Percentiles rank a stretch among this genome's conserved stretches.
Evolutionary conservation across 2,888 invertebrate genomes (phyloP).

Genomic region (Phorcus lineatus): DNA sequence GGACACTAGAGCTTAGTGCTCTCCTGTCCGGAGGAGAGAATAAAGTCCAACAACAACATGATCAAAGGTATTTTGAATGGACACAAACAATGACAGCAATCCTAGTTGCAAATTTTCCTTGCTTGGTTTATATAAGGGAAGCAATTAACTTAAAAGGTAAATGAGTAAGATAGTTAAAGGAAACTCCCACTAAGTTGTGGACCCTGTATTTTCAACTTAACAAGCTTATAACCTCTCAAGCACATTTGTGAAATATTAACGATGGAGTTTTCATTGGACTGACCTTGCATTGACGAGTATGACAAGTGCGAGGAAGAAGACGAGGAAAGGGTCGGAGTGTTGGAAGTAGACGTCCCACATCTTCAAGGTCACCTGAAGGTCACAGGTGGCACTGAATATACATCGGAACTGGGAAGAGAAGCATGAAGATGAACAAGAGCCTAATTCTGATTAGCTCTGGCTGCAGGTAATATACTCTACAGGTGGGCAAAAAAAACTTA

Average conservation of each 20-base stretch:
- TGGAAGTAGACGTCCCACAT: conserved; percentile 98
- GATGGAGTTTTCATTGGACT: background rate
- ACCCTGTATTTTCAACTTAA: background rate
- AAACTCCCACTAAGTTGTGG: background rate
- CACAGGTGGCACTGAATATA: conserved; percentile 91
- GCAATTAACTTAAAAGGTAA: no score
- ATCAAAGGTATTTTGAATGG: no score
- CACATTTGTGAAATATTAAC: background rate
- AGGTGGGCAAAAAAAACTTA: no score
- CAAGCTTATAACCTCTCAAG: background rate
- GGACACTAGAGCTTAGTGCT: no score
- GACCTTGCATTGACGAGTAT: conserved; percentile 94
- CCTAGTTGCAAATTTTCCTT: no score
- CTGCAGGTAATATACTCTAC: no score
- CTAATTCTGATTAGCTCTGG: no score
- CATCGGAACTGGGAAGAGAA: conserved; percentile 82
- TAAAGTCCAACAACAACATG: no score
- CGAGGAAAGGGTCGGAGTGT: conserved; percentile 95
- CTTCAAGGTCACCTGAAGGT: conserved; percentile 88
- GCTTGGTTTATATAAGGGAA: background rate
- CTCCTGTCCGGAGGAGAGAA: no score
- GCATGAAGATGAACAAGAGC: conserved; percentile 37
- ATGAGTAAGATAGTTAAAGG: no score
- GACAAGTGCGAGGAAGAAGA: conserved; percentile 95
- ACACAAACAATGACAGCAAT: no score